phyloP scores from a whole-genome alignment of 2,113 vertebrate species.

The Numenius arquata region DNA sequence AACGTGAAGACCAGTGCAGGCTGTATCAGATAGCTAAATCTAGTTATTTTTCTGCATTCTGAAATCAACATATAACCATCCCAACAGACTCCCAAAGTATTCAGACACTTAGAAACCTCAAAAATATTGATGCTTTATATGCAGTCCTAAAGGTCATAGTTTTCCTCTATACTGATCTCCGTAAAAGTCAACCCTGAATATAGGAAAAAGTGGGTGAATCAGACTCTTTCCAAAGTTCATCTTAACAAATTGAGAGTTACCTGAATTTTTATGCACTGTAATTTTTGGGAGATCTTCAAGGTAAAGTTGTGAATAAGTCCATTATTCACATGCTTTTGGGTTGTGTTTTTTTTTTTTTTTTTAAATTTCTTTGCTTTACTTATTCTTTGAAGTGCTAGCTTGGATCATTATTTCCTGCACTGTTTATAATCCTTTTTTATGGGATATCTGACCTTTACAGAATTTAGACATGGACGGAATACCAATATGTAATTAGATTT shows the following conservation, averaged over 20 bases:
- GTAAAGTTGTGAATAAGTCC: conserved; percentile 25
- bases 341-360: background rate
- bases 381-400: conserved; percentile 20
- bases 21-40: background rate
- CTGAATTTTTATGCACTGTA: background rate
- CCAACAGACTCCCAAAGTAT: background rate
- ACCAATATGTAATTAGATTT: conserved; percentile 16
- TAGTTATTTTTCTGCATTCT: background rate
- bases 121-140: background rate
- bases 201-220: background rate
- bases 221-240: background rate
- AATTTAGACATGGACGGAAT: conserved; percentile 55
- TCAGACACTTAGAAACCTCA: background rate
- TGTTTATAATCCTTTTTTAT: conserved; percentile 59
- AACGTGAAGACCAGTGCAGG: background rate
- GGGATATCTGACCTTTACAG: conserved; percentile 58
- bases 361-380: background rate
- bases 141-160: background rate
- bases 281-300: background rate
- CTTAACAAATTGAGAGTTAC: background rate
- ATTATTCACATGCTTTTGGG: conserved; percentile 34
- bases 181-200: background rate
- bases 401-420: conserved; percentile 59
- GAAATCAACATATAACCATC: background rate
- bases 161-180: background rate